Conservation (phyloP, 2,888 invertebrate genomes). For the Mimumesa dahlbomi region DNA sequence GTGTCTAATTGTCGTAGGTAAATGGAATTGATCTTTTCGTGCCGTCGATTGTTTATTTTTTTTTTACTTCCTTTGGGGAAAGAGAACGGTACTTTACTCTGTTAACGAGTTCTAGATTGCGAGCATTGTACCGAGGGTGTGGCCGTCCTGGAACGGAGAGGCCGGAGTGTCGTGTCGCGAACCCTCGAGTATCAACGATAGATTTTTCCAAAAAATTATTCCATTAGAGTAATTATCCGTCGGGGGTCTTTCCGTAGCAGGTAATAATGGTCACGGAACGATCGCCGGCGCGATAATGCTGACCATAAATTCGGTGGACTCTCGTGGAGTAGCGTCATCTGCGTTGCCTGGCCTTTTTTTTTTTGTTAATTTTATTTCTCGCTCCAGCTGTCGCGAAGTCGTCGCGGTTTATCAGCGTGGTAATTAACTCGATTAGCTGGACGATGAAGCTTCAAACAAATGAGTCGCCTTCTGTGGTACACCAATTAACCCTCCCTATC, state of each 20-base stretch:
- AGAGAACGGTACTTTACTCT: constrained; percentile 10
- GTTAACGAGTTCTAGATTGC: constrained; percentile 33
- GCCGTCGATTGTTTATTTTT: background rate
- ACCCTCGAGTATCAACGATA: constrained; percentile 49
- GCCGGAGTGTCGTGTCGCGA: constrained; percentile 21
- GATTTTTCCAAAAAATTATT: constrained; percentile 70
- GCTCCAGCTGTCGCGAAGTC: constrained; percentile 38
- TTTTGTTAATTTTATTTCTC: background rate
- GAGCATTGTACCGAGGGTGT: constrained; percentile 35
- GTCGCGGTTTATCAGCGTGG: constrained; percentile 48
- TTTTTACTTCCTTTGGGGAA: background rate
- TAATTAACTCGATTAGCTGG: constrained; percentile 65
- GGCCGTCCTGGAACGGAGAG: constrained; percentile 14
- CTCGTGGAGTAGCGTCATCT: constrained; percentile 48
- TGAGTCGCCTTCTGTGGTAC: constrained; percentile 42
- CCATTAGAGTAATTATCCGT: constrained; percentile 77
- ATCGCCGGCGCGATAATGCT: constrained; percentile 70
- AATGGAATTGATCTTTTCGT: no score
- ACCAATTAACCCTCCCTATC: constrained; percentile 55
- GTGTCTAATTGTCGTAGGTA: no score
- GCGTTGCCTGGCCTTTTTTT: constrained; percentile 15
- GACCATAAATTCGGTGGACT: constrained; percentile 65
- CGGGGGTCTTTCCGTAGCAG: constrained; percentile 35
- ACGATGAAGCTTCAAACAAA: constrained; percentile 55
- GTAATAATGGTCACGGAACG: constrained; percentile 70